Conservation (phyloP, 2,797 vertebrate genomes). For the Falco biarmicus region DNA sequence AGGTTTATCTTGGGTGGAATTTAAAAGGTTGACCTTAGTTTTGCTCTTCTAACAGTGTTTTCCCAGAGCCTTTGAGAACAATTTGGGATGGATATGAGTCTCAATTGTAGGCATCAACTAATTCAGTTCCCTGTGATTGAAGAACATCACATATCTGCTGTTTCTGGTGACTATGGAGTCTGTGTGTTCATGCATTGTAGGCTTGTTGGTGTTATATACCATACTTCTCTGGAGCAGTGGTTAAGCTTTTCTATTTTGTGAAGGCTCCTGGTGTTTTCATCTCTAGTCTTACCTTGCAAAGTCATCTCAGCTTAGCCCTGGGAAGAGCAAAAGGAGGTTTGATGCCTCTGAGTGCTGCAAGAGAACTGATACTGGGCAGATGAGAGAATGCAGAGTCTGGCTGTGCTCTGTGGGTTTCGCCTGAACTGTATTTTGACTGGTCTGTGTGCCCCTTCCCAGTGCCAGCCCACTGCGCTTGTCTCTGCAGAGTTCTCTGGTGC, state of each 20-base stretch:
- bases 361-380: neutral
- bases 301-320: neutral
- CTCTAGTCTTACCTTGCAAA: neutral
- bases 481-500: neutral
- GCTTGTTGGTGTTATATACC: neutral
- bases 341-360: neutral
- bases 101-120: neutral
- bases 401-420: neutral
- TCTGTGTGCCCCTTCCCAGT: neutral
- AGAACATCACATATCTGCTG: neutral
- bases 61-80: neutral
- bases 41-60: neutral
- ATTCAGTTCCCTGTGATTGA: neutral
- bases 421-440: neutral
- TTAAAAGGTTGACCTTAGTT: neutral
- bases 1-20: neutral
- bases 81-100: neutral
- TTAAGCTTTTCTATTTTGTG: neutral
- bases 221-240: neutral
- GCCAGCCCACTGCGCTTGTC: neutral
- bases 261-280: neutral
- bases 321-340: neutral
- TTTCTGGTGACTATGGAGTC: neutral
- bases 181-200: neutral
- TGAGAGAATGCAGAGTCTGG: neutral